These are phyloP conservation scores for Etheostoma spectabile DNA, from an alignment of 2,113 vertebrate genomes.

Conservation along the genomic window DNA sequence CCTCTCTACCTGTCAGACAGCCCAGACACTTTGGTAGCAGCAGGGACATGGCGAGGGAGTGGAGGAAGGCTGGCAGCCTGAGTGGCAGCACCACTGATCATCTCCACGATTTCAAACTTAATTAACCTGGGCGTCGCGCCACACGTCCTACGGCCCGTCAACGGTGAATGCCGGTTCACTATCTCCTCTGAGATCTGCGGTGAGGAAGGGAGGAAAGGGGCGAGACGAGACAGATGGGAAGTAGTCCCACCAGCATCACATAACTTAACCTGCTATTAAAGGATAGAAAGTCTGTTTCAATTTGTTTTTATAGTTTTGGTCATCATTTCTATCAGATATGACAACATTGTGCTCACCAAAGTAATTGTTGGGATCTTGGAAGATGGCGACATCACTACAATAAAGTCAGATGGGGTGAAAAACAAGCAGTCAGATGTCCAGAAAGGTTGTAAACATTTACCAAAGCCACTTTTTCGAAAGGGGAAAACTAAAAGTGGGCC, in stretches of 20 bases:
- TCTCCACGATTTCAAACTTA: conserved; percentile 82
- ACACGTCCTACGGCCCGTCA: conserved; percentile 60
- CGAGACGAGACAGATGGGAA: conserved; percentile 44
- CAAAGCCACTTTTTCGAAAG: conserved; percentile 2
- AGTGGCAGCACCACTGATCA: conserved; percentile 79
- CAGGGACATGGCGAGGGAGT: conserved; percentile 15
- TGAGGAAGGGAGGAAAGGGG: conserved; percentile 22
- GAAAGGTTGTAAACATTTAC: conserved; percentile 8
- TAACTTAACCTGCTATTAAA: conserved; percentile 11
- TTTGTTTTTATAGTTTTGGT: neutral
- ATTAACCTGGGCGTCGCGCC: conserved; percentile 77
- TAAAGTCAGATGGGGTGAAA: neutral
- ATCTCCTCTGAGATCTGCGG: conserved; percentile 67
- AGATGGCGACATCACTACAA: neutral
- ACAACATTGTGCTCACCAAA: neutral
- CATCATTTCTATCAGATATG: neutral
- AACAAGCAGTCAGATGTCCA: neutral
- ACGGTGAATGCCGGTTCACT: conserved; percentile 38
- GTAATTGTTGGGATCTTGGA: neutral
- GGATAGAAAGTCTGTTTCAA: conserved; percentile 2
- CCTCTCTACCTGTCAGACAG: conserved; percentile 50
- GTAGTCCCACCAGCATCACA: conserved; percentile 32
- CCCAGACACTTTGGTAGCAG: conserved; percentile 30
- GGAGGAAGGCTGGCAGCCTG: conserved; percentile 52
- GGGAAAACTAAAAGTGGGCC: conserved; percentile 21